A percentile compares a stretch with the other conserved stretches of the same genome.
Evolutionary conservation across 1,140 invertebrate genomes (phyloP).

Genomic region (Homalodisca vitripennis): DNA sequence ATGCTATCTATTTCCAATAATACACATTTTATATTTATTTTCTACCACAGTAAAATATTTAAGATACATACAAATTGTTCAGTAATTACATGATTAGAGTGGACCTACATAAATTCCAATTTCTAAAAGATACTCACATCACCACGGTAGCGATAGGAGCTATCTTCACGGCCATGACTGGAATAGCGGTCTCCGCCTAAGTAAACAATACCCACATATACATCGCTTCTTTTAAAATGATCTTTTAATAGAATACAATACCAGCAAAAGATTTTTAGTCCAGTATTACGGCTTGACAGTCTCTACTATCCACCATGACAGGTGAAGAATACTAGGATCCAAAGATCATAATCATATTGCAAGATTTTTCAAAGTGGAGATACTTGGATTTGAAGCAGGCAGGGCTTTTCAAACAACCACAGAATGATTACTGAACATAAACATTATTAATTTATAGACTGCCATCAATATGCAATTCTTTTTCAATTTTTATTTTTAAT

Average conservation of each 20-base stretch:
- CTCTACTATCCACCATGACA: not conserved
- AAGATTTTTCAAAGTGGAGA: not conserved
- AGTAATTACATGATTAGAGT: too few relatives aligned
- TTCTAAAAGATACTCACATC: slow-evolving; percentile 19
- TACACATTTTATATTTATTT: not conserved
- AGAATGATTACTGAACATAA: too few relatives aligned
- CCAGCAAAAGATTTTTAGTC: not conserved
- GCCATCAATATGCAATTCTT: too few relatives aligned
- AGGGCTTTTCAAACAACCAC: too few relatives aligned
- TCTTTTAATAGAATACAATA: not conserved
- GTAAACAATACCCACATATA: not conserved
- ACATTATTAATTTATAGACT: too few relatives aligned
- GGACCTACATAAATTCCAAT: too few relatives aligned
- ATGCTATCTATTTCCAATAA: too few relatives aligned
- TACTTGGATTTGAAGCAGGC: too few relatives aligned
- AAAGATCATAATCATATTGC: not conserved
- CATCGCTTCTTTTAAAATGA: not conserved
- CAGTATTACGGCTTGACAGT: not conserved
- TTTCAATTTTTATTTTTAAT: too few relatives aligned
- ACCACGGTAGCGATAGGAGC: slow-evolving; percentile 15
- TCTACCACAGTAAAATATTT: slow-evolving; percentile 6
- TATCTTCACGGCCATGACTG: slow-evolving; percentile 14
- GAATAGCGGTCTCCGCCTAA: slow-evolving; percentile 16
- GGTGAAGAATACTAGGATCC: not conserved
- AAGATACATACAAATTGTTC: too few relatives aligned